Base-by-base conservation (phyloP, 2,888 invertebrate genomes). In the Seladonia tumulorum region DNA sequence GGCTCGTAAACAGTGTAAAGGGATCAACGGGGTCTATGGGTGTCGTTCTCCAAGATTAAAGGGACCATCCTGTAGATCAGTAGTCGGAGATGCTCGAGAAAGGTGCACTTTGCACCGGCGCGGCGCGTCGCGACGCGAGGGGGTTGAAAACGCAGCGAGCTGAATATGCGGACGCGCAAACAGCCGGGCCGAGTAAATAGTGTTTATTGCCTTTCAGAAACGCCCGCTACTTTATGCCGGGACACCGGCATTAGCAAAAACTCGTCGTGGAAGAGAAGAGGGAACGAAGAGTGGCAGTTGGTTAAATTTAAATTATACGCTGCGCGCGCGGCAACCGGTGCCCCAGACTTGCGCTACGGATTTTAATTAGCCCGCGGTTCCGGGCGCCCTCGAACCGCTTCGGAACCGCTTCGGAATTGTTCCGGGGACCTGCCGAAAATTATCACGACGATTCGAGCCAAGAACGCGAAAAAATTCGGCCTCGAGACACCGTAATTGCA, bases 271-370 rank as follows among this genome's bases (percentile, higher is more conserved):
- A 29, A 47, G 35, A 66, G 42, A 14, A 49, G 49, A 16, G 45
- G 53, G 45, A 60, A 45, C 49, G 60, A 83, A 79, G 83, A 79
- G 79, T 83, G 79, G 76, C 85, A 83, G 85, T 85, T 70, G 83
- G 83, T 85, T 85, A 85, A 85, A 76, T 79, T 85, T 79, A 85
- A 85, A 85, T 83, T 85, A 83, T 85, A 76, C 79, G 71, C 57
- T 60, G 82, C 77, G 63, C 29, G 75, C 66, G 63, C 60, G 45
- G 66, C 39, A 72, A 60, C 39, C 63, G 63, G 45, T 53, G 4
- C 12, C n/a, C 53, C 72, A 77, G 78, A 81, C 76, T 84, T 77
- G 77, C 77, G 77, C 71, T 75, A 66, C 71, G 66, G 81, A 72
- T 86, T 86, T 86, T 86, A 86, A 86, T 86, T 86, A 85, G 76